phyloP scores from a whole-genome alignment of 2,888 invertebrate genomes.

The Poecilus cupreus region DNA sequence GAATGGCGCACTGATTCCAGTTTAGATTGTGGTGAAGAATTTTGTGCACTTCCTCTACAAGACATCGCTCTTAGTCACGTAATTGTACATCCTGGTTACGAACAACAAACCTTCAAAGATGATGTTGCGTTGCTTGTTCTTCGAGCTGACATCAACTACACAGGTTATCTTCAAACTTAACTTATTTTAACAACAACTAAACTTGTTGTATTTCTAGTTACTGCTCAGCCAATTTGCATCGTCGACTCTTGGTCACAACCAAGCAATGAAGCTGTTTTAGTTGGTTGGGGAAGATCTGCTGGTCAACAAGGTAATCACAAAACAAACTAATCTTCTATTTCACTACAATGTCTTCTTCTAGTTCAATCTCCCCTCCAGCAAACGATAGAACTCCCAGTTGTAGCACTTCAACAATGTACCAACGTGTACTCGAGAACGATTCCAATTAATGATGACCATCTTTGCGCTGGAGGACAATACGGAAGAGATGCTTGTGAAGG shows the following conservation, averaged over 20 bases:
- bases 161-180: conserved; percentile 72
- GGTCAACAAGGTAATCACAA: conserved; percentile 73
- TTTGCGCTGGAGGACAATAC: conserved; percentile 85
- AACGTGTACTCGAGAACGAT: conserved; percentile 81
- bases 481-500: conserved; percentile 87
- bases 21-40: conserved; percentile 84
- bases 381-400: conserved; percentile 79
- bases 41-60: conserved; percentile 83
- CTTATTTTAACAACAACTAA: background rate
- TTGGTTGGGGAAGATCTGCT: conserved; percentile 86
- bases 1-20: conserved; percentile 84
- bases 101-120: conserved; percentile 75
- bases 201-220: conserved; percentile 75
- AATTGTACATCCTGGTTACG: conserved; percentile 85
- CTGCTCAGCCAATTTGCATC: conserved; percentile 84
- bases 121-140: conserved; percentile 85
- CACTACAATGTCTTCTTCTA: conserved; percentile 60
- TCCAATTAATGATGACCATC: conserved; percentile 78
- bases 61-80: conserved; percentile 84
- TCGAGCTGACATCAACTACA: conserved; percentile 80
- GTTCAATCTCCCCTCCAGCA: conserved; percentile 74
- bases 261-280: conserved; percentile 76
- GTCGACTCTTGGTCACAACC: conserved; percentile 71
- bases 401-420: conserved; percentile 80
- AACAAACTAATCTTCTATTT: no score